Conservation (phyloP, 2,113 vertebrate species). For the Silurus glanis region DNA sequence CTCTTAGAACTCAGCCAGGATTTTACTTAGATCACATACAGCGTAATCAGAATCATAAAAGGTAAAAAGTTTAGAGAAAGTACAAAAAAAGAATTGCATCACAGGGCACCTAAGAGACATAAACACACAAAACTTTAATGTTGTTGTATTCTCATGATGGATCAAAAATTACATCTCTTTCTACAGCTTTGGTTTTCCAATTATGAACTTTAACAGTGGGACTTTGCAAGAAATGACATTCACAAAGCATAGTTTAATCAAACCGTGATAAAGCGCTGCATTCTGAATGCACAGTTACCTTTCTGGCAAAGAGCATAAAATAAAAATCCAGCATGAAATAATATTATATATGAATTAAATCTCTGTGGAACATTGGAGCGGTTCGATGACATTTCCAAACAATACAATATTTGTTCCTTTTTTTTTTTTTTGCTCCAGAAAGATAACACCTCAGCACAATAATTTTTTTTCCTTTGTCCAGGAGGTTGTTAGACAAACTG, state of each 20-base stretch:
- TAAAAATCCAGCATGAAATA: not conserved
- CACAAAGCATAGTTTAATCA: constrained; percentile 6
- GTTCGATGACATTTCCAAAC: constrained; percentile 24
- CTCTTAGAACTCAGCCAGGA: not conserved
- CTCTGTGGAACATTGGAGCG: constrained; percentile 20
- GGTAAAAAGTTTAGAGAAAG: not conserved
- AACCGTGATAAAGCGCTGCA: not conserved
- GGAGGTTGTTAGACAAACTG: constrained; percentile 26
- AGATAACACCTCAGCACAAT: constrained; percentile 13
- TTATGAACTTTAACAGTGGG: not conserved
- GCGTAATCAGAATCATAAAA: not conserved
- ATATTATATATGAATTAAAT: constrained; percentile 13
- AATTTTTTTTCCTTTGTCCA: constrained; percentile 13
- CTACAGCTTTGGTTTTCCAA: constrained; percentile 1
- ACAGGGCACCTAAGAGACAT: not conserved
- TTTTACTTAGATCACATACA: not conserved
- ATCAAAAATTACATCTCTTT: not conserved
- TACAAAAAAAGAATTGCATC: not conserved
- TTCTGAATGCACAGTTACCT: not conserved
- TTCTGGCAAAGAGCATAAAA: not conserved
- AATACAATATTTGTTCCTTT: constrained; percentile 25
- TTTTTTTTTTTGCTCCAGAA: not conserved
- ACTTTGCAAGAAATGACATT: not conserved
- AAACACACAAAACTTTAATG: not conserved
- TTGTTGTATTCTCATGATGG: not conserved